A percentile compares a stretch with the other conserved stretches of the same genome.
phyloP scores from a whole-genome alignment of 1,140 invertebrate genomes.

The Drosophila parabipectinata region DNA sequence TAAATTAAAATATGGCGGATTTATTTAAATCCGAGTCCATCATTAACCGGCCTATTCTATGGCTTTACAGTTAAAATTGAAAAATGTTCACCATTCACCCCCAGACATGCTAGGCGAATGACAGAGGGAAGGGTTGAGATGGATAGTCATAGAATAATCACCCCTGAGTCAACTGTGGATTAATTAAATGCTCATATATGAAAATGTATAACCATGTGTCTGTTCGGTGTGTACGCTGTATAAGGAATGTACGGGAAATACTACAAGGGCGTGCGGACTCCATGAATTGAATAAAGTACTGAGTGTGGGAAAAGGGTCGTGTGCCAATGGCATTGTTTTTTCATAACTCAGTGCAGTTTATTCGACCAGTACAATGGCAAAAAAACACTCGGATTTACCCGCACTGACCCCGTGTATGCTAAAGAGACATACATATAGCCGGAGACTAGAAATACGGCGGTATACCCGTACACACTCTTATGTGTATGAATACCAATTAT shows the following conservation, averaged over 20 bases:
- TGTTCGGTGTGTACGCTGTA: conserved; percentile 15
- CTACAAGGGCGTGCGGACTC: conserved; percentile 15
- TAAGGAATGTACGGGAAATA: neutral
- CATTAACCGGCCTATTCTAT: neutral
- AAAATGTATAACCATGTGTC: conserved; percentile 55
- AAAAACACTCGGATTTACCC: neutral
- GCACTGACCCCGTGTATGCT: neutral
- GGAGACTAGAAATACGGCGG: neutral
- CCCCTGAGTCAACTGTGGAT: conserved; percentile 76
- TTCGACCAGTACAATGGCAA: conserved; percentile 56
- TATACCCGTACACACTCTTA: conserved; percentile 17
- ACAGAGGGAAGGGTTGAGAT: neutral
- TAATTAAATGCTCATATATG: conserved; percentile 80
- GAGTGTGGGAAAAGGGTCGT: conserved; percentile 31
- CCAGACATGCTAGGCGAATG: neutral
- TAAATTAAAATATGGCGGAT: neutral
- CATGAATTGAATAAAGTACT: conserved; percentile 40
- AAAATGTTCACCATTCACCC: neutral
- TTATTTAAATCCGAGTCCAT: neutral
- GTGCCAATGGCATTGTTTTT: conserved; percentile 75
- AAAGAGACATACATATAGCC: conserved; percentile 2
- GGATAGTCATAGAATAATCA: conserved; percentile 27
- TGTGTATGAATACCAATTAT: conserved; percentile 73
- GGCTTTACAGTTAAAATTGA: neutral
- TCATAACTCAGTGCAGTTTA: conserved; percentile 63